Evolutionary conservation across 2,113 vertebrate species (phyloP), one percentile per base, ranked within the genome.

Genomic region (Philantomba maxwellii): DNA sequence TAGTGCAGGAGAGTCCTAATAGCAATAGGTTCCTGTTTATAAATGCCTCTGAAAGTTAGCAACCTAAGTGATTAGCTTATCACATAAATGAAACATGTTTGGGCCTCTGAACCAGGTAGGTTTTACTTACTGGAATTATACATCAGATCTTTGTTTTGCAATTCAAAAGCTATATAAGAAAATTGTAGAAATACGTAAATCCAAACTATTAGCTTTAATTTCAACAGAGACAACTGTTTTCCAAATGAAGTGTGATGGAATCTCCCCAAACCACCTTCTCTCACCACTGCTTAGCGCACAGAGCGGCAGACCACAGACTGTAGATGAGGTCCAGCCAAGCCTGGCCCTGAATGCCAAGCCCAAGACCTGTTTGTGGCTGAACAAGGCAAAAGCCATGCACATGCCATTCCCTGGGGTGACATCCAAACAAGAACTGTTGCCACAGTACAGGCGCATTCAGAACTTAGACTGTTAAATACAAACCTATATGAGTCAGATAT

Each of bases 91-190:
- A 97, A 95, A 73, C 47, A 60, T 75, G 23, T 80, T 81, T 77
- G 26, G 33, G 28, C 80, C 49, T 86, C 85, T 84, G 88, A 28
- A 51, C 60, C 15, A 80, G 17, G 8, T 16, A 66, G 53, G 10
- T 89, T 95, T 96, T 87, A 89, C 93, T 87, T 87, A 87, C 43
- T 33, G 83, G 64, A n/a, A 28, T 62, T 84, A 49, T n/a, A 26
- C 7, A 89, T 28, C 21, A 55, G 73, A 39, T 2, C 12, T 93
- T 92, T 60, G 75, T 77, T 47, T 90, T 97, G 49, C 33, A 86
- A 23, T 82, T 93, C 87, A 86, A 90, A 92, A 90, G 21, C 11
- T 85, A 36, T 30, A 10, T 55, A 73, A 70, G 66, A 83, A 62
- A 82, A 64, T 16, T 39, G 33, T n/a, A 66, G 51, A 70, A 75